A percentile compares a stretch with the other conserved stretches of the same genome.
Conservation (phyloP, 35 echinoderm and acorn worm species). For the Ophiothrix spiculata region DNA sequence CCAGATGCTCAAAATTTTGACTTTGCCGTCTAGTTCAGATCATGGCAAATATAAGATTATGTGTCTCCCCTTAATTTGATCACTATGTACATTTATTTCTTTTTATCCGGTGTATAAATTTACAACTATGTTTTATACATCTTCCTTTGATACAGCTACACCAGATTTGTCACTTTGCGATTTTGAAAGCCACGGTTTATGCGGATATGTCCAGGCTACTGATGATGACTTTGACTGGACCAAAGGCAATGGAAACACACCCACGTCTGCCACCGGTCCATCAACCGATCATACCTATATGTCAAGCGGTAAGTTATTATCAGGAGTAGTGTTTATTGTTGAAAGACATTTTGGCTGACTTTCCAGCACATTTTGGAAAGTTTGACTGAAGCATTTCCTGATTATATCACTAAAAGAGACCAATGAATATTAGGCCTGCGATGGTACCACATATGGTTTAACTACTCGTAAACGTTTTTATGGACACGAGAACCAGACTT, state of each 20-base stretch:
- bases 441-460: background rate
- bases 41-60: too few species aligned
- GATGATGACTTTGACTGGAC: constrained; percentile 67
- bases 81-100: too few species aligned
- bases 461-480: background rate
- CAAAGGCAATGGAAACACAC: constrained; percentile 41
- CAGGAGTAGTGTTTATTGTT: too few species aligned
- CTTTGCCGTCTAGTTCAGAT: too few species aligned
- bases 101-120: too few species aligned
- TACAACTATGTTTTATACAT: too few species aligned
- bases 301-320: background rate
- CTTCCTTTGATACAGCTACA: too few species aligned
- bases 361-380: background rate
- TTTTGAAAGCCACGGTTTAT: constrained; percentile 41
- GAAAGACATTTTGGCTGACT: background rate
- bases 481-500: background rate
- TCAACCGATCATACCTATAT: constrained; percentile 37
- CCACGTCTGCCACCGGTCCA: constrained; percentile 47
- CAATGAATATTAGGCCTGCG: background rate
- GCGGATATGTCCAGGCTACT: constrained; percentile 31
- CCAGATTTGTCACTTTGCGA: too few species aligned
- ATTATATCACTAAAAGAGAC: too few species aligned
- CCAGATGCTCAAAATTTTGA: too few species aligned
- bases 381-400: background rate
- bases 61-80: too few species aligned